Conservation (phyloP, 2,888 invertebrate species). For the Ophioninae sp. region DNA sequence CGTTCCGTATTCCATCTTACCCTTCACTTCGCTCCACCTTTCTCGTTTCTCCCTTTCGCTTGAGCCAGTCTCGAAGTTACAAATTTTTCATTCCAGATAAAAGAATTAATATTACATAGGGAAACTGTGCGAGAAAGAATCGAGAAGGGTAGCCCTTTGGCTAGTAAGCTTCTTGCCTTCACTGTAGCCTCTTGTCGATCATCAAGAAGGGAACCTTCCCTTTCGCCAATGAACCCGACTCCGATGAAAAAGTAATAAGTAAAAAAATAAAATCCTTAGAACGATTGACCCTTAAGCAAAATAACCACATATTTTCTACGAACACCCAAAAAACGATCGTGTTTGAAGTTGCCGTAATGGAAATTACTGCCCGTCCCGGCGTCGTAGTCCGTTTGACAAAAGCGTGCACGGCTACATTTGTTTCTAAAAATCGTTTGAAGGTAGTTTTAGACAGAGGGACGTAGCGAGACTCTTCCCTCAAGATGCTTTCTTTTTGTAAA, state of each 20-base stretch:
- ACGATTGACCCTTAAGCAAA: slow-evolving; percentile 61
- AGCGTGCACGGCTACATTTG: no score
- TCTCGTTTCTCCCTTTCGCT: slow-evolving; percentile 44
- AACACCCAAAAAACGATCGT: slow-evolving; percentile 71
- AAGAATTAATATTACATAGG: slow-evolving; percentile 63
- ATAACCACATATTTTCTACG: slow-evolving; percentile 77
- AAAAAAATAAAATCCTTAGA: slow-evolving; percentile 53
- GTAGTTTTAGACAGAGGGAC: no score
- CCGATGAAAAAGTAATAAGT: slow-evolving; percentile 66
- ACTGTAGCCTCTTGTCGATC: slow-evolving; percentile 24
- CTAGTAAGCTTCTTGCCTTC: slow-evolving; percentile 46
- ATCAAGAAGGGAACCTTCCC: slow-evolving; percentile 10
- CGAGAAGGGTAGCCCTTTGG: slow-evolving; percentile 42
- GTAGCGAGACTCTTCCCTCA: no score
- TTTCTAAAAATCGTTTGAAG: no score
- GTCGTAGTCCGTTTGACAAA: no score
- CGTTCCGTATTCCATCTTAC: slow-evolving; percentile 54
- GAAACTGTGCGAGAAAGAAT: slow-evolving; percentile 11
- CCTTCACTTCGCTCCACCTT: slow-evolving; percentile 49
- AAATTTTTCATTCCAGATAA: slow-evolving; percentile 63
- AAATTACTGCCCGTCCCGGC: no score
- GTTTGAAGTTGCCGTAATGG: slow-evolving; percentile 28
- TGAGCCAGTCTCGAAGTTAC: slow-evolving; percentile 38
- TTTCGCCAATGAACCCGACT: slow-evolving; percentile 30
- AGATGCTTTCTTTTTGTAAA: no score